A percentile compares a stretch with the other conserved stretches of the same genome.
Conservation (phyloP, 2,888 invertebrate species). For the Eupsilia transversa region DNA sequence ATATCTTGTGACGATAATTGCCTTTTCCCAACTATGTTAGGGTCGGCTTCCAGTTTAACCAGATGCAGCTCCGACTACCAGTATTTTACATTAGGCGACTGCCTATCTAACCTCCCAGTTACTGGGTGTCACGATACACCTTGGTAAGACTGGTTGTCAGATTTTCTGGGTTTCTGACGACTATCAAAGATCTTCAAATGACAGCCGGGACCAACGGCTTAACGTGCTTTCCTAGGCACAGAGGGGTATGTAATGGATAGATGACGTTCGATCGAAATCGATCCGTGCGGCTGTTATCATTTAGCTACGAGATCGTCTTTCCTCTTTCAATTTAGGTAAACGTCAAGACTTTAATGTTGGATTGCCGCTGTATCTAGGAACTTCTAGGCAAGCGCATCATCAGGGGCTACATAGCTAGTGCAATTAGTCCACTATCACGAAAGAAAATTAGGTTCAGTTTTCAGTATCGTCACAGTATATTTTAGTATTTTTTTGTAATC, state of each 20-base stretch:
- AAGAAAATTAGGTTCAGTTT: background rate
- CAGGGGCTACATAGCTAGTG: background rate
- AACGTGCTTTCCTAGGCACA: background rate
- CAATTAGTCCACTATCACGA: background rate
- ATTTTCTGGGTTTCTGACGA: background rate
- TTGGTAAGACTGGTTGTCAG: background rate
- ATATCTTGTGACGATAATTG: constrained; percentile 2
- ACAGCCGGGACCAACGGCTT: background rate
- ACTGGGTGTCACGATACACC: background rate
- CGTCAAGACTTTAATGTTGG: background rate
- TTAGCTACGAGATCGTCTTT: too few relatives aligned
- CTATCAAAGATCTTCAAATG: too few relatives aligned
- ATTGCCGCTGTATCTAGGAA: background rate
- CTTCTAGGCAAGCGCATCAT: background rate
- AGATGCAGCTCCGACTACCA: background rate
- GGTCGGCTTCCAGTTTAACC: background rate
- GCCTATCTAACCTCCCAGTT: background rate
- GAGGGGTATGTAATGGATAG: background rate
- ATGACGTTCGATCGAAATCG: too few relatives aligned
- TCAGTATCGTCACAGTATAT: background rate
- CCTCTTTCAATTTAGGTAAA: background rate
- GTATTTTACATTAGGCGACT: background rate
- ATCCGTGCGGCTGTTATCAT: background rate
- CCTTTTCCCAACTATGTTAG: background rate
- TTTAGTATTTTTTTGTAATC: background rate